phyloP scores from a whole-genome alignment of 1,140 invertebrate species.

The Stegodyphus dumicola region DNA sequence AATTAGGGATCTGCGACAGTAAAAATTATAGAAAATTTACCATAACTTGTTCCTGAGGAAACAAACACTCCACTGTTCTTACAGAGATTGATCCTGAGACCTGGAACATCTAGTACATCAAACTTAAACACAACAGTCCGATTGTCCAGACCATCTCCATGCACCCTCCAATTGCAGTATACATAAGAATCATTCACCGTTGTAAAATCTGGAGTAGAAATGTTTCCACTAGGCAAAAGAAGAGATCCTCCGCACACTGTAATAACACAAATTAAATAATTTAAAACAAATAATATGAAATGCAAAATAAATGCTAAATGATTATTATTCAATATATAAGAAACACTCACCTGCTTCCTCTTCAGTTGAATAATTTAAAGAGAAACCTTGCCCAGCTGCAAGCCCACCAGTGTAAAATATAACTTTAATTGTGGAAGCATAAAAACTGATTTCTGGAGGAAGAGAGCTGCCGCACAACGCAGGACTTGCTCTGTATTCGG shows the following conservation, averaged over 20 bases:
- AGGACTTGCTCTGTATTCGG: too few relatives aligned
- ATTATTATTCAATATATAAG: too few relatives aligned
- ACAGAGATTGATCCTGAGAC: constrained; percentile 17
- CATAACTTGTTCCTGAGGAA: too few relatives aligned
- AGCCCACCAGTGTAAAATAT: constrained; percentile 4
- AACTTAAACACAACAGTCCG: constrained; percentile 38
- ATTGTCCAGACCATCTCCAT: constrained; percentile 2
- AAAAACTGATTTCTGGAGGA: constrained; percentile 1
- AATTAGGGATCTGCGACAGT: too few relatives aligned
- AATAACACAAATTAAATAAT: constrained; percentile 63
- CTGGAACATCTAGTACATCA: constrained; percentile 60
- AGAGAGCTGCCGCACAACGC: constrained; percentile 4
- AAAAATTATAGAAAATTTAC: too few relatives aligned
- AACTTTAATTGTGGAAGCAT: neutral
- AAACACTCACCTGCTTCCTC: constrained; percentile 58
- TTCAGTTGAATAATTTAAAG: constrained; percentile 3
- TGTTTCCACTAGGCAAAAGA: constrained; percentile 69
- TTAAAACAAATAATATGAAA: too few relatives aligned
- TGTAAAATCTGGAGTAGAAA: constrained; percentile 13
- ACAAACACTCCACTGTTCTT: neutral
- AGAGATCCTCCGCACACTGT: constrained; percentile 85
- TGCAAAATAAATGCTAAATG: too few relatives aligned
- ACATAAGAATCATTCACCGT: neutral
- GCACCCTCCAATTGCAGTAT: constrained; percentile 41
- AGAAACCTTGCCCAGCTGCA: constrained; percentile 48